Base-by-base conservation (phyloP, 2,888 invertebrate species). In the Drosophila setosimentum region DNA sequence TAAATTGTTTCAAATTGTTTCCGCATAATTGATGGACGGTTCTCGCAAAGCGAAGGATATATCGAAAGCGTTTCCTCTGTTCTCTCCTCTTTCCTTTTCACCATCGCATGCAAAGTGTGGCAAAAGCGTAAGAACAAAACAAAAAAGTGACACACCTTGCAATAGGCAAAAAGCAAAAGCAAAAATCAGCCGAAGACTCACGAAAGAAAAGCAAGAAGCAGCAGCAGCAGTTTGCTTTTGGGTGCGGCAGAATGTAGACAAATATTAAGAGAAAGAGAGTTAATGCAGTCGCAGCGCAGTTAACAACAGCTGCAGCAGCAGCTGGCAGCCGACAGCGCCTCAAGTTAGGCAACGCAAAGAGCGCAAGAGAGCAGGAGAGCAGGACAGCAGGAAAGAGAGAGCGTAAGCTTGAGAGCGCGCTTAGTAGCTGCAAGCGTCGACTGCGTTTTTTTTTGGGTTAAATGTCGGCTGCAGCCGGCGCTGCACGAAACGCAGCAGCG, bases 61-160 rank as follows among this genome's bases (percentile, higher is more conserved):
- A 57, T 30, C 45, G 7, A 63, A 35, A 60, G 59, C 55, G 49
- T 30, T 33, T 35, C 42, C 45, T 33, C 37, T 42, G 8, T 21
- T 48, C 53, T n/a, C 32, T 59, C 7, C 30, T 18, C 27, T 30
- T 21, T 11, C 27, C 11, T 11, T 30, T 57, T 7, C 24, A 16
- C 13, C 50, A 30, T 21, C 59, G 60, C 64, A 57, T 70, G 69
- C 54, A 68, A 84, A 72, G 68, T 64, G 42, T 64, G 42, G 67
- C 67, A 66, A 66, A 86, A 87, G 61, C 57, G 70, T 75, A 78
- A 72, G 85, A 91, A 89, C 89, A 89, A 90, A 87, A 89, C 90
- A 89, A 89, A 87, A 87, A 89, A 90, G 90, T 87, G 91, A 87
- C 91, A 91, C 89, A 87, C 87, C 91, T 87, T 87, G 78, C 68